These are phyloP conservation scores for Teleogryllus occipitalis DNA, from an alignment of 1,140 invertebrate genomes.

Conservation along the genomic window DNA sequence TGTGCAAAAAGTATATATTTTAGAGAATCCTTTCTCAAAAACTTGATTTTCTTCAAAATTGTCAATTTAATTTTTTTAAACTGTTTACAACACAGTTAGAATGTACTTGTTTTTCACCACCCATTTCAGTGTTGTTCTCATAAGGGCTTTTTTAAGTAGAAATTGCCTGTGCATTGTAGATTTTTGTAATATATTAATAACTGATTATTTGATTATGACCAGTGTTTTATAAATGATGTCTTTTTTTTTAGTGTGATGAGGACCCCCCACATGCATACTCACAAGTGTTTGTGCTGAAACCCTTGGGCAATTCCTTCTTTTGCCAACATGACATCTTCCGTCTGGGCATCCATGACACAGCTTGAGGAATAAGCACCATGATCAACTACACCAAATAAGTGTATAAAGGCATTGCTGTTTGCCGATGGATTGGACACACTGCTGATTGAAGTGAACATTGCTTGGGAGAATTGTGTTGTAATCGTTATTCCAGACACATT, in stretches of 20 bases:
- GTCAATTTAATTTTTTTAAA: too few relatives aligned
- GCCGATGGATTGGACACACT: not conserved
- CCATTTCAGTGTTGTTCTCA: too few relatives aligned
- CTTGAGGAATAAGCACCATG: slow-evolving; percentile 38
- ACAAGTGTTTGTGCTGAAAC: slow-evolving; percentile 84
- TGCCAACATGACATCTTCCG: slow-evolving; percentile 90
- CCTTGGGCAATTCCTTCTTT: slow-evolving; percentile 71
- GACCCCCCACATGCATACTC: slow-evolving; percentile 86
- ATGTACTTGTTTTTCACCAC: too few relatives aligned
- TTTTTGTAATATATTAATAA: too few relatives aligned
- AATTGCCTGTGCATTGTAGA: too few relatives aligned
- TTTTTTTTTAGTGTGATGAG: slow-evolving; percentile 68
- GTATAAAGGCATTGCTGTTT: slow-evolving; percentile 11
- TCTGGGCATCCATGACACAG: slow-evolving; percentile 76
- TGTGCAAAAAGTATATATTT: too few relatives aligned
- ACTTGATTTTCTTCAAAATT: too few relatives aligned
- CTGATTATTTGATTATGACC: too few relatives aligned
- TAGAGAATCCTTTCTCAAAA: too few relatives aligned
- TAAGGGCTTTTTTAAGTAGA: too few relatives aligned
- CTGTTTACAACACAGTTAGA: too few relatives aligned
- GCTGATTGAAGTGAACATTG: not conserved
- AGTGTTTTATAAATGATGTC: too few relatives aligned
- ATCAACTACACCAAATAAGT: slow-evolving; percentile 12
- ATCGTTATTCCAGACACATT: not conserved
- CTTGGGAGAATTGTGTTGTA: slow-evolving; percentile 4